A percentile compares a stretch with the other conserved stretches of the same genome.
These are phyloP conservation scores for Melanotus villosus DNA, from an alignment of 2,888 invertebrate species.

Conservation along the genomic window DNA sequence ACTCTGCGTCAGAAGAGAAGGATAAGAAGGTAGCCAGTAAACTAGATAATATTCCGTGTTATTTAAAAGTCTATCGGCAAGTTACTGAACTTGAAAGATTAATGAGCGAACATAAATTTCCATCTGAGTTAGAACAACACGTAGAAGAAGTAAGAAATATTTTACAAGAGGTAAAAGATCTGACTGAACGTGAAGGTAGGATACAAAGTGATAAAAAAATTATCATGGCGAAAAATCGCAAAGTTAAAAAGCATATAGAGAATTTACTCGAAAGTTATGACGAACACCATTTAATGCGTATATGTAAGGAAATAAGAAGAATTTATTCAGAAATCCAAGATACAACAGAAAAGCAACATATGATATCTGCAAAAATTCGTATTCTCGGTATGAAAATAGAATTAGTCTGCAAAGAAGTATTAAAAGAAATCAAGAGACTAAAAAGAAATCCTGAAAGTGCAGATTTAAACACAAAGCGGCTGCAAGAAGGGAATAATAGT, in stretches of 20 bases:
- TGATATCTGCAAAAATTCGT: slow-evolving; percentile 44
- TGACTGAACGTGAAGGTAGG: slow-evolving; percentile 56
- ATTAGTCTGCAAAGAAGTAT: slow-evolving; percentile 55
- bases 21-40: slow-evolving; percentile 43
- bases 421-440: slow-evolving; percentile 47
- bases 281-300: slow-evolving; percentile 5
- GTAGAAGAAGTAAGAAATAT: slow-evolving; percentile 56
- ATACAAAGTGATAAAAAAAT: slow-evolving; percentile 58
- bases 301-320: slow-evolving; percentile 55
- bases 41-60: slow-evolving; percentile 9
- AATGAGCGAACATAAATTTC: slow-evolving; percentile 48
- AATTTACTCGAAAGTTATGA: slow-evolving; percentile 25
- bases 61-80: slow-evolving; percentile 33
- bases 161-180: slow-evolving; percentile 55
- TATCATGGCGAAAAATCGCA: slow-evolving; percentile 57
- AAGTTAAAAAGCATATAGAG: slow-evolving; percentile 56
- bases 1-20: background rate
- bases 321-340: slow-evolving; percentile 52
- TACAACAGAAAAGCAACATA: slow-evolving; percentile 10
- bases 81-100: slow-evolving; percentile 54
- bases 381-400: slow-evolving; percentile 55
- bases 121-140: slow-evolving; percentile 53
- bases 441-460: slow-evolving; percentile 20
- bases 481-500: background rate
- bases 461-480: slow-evolving; percentile 9